Evolutionary conservation across 35 echinoderm and acorn worm genomes (phyloP).

Genomic region (Ophioderma brevispina): DNA sequence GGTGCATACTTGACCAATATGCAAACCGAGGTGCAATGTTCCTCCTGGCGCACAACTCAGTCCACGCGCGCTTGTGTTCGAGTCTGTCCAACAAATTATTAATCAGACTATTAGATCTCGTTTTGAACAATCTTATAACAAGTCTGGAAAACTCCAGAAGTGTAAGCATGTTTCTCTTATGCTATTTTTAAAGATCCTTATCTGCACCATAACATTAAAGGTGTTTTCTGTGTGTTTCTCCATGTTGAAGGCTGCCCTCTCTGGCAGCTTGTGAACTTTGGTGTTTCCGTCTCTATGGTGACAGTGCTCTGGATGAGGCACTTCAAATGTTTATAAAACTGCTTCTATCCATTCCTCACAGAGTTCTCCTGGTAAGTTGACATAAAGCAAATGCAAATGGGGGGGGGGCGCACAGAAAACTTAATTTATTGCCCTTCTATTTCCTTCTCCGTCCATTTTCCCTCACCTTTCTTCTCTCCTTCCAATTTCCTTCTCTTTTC

Average conservation of each 20-base stretch:
- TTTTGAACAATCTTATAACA: too few relatives aligned
- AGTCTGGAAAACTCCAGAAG: too few relatives aligned
- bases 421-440: background rate
- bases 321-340: conserved; percentile 85
- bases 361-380: conserved; percentile 78
- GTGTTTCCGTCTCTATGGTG: conserved; percentile 92
- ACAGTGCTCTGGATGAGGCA: conserved; percentile 84
- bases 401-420: background rate
- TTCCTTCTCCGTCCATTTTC: background rate
- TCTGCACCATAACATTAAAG: conserved; percentile 97
- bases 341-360: conserved; percentile 73
- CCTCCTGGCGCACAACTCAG: too few relatives aligned
- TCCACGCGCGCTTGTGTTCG: too few relatives aligned
- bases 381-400: background rate
- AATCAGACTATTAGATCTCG: too few relatives aligned
- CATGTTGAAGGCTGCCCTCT: conserved; percentile 94
- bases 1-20: too few relatives aligned
- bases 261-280: conserved; percentile 93
- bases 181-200: conserved; percentile 48
- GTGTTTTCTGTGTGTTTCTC: conserved; percentile 89
- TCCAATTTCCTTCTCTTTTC: background rate
- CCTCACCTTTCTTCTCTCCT: background rate
- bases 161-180: too few relatives aligned
- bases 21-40: too few relatives aligned
- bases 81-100: too few relatives aligned